A percentile compares a stretch with the other conserved stretches of the same genome.
Evolutionary conservation across 2,113 vertebrate genomes (phyloP).

Genomic region (Passer domesticus): DNA sequence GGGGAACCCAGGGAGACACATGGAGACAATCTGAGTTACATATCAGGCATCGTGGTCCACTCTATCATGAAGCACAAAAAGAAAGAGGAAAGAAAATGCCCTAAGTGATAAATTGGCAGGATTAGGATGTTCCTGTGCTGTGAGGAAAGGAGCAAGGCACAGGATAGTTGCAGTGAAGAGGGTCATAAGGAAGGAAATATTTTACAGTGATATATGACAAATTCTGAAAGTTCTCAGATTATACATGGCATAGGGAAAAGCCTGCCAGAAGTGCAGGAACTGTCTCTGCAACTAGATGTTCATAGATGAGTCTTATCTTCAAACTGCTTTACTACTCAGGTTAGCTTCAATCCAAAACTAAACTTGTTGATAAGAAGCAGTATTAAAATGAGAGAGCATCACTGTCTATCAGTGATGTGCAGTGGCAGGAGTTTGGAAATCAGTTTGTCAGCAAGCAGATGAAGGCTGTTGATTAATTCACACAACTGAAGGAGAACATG

Average conservation of each 20-base stretch:
- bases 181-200: not conserved
- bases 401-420: not conserved
- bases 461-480: not conserved
- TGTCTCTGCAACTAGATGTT: not conserved
- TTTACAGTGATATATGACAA: not conserved
- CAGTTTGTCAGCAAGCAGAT: not conserved
- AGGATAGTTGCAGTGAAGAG: not conserved
- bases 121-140: not conserved
- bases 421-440: not conserved
- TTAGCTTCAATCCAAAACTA: not conserved
- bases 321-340: not conserved
- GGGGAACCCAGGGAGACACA: not conserved
- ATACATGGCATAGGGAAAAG: not conserved
- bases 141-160: not conserved
- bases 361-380: not conserved
- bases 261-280: not conserved
- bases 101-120: not conserved
- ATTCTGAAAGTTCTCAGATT: not conserved
- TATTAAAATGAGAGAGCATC: not conserved
- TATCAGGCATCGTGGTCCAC: accelerated
- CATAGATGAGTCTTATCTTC: not conserved
- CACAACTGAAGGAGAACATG: accelerated
- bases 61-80: not conserved
- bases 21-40: not conserved
- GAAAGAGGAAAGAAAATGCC: not conserved